phyloP scores from a whole-genome alignment of 2,888 invertebrate genomes.

The Hirtodrosophila cameraria region DNA sequence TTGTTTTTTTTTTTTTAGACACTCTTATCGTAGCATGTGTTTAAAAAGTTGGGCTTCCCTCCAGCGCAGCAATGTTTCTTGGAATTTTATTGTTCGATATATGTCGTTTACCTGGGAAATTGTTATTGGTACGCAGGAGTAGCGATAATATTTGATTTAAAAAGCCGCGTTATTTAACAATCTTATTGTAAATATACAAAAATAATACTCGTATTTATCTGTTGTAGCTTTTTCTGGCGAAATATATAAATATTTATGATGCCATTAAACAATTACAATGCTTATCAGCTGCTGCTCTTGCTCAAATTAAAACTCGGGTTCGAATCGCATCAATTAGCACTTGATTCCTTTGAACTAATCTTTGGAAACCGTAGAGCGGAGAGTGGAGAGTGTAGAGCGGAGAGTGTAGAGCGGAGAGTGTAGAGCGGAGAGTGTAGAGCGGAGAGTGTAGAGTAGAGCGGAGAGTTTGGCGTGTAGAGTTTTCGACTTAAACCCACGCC shows the following conservation, averaged over 20 bases:
- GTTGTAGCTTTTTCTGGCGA: too few relatives aligned
- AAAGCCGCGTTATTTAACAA: not conserved
- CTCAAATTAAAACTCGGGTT: too few relatives aligned
- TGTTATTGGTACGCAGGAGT: not conserved
- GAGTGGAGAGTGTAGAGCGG: conserved; percentile 13
- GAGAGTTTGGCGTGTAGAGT: too few relatives aligned
- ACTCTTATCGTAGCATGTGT: conserved; percentile 13
- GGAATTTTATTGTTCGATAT: conserved; percentile 5
- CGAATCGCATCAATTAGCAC: too few relatives aligned
- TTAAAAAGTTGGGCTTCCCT: too few relatives aligned
- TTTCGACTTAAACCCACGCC: too few relatives aligned
- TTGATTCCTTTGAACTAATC: too few relatives aligned
- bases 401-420: conserved; percentile 1
- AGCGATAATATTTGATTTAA: conserved; percentile 3
- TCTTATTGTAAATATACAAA: not conserved
- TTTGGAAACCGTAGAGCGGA: conserved; percentile 5
- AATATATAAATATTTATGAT: too few relatives aligned
- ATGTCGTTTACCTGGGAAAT: not conserved
- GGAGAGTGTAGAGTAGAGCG: conserved; percentile 1
- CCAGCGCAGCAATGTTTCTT: not conserved
- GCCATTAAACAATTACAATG: not conserved
- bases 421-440: not conserved
- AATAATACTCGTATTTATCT: too few relatives aligned
- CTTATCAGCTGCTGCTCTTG: conserved; percentile 4
- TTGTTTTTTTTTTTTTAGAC: conserved; percentile 14